Conservation (phyloP, 2,113 vertebrate species). For the Empidonax traillii region DNA sequence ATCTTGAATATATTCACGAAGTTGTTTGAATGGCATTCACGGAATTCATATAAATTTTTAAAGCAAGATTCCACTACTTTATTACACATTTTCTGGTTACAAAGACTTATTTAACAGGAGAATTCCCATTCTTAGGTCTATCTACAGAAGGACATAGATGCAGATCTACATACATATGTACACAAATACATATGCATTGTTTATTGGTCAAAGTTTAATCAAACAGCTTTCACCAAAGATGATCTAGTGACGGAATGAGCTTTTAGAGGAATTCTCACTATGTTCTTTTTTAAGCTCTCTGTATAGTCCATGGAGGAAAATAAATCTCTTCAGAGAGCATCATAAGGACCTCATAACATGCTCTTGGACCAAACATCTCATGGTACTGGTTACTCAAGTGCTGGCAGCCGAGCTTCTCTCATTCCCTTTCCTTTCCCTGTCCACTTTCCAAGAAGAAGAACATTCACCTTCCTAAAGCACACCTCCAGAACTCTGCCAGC, state of each 20-base stretch:
- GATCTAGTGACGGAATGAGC: neutral
- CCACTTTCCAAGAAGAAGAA: neutral
- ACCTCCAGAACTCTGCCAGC: neutral
- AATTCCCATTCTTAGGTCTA: neutral
- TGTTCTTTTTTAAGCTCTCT: neutral
- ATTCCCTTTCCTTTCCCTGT: neutral
- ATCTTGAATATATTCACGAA: neutral
- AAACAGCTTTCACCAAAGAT: neutral
- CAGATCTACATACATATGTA: neutral
- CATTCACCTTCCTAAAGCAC: neutral
- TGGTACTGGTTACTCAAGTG: accelerated
- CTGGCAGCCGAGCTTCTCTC: neutral
- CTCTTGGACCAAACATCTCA: neutral
- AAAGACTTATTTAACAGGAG: neutral
- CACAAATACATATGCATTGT: neutral
- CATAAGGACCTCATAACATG: neutral
- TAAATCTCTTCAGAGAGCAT: neutral
- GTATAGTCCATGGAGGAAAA: neutral
- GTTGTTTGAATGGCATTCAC: neutral
- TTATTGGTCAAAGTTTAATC: neutral
- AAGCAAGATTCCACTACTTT: neutral
- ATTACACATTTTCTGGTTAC: neutral
- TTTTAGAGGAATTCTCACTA: neutral
- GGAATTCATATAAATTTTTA: neutral
- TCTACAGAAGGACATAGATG: neutral